A percentile compares a stretch with the other conserved stretches of the same genome.
These are phyloP conservation scores for Chaetops frenatus DNA, from an alignment of 2,113 vertebrate genomes.

Conservation along the genomic window DNA sequence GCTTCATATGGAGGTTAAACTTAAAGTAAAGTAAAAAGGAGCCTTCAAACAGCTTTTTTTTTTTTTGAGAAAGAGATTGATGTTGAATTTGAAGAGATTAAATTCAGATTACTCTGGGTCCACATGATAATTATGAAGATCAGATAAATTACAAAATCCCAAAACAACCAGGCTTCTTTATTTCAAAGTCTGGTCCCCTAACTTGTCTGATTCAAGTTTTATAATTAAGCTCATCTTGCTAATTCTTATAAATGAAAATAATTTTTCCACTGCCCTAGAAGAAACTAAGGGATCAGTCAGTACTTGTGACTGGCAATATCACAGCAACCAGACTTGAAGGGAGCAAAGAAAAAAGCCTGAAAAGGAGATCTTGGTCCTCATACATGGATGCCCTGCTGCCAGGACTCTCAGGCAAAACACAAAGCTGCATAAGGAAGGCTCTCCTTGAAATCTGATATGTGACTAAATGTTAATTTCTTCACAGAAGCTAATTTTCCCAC, in stretches of 20 bases:
- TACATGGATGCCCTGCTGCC: too few relatives aligned
- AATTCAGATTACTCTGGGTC: not conserved
- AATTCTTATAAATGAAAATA: not conserved
- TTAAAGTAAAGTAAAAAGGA: constrained; percentile 3
- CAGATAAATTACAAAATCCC: constrained; percentile 2
- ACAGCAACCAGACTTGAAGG: not conserved
- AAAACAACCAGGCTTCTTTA: not conserved
- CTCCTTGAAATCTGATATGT: not conserved
- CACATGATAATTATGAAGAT: not conserved
- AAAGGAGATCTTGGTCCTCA: not conserved
- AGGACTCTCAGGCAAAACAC: not conserved
- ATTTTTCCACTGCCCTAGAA: not conserved
- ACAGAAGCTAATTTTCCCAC: not conserved
- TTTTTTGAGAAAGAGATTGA: not conserved
- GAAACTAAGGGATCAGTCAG: not conserved
- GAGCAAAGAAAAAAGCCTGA: not conserved
- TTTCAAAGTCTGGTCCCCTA: not conserved
- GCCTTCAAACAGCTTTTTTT: not conserved
- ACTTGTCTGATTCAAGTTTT: not conserved
- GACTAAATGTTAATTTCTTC: not conserved
- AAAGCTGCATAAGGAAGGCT: not conserved
- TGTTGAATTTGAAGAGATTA: constrained; percentile 6
- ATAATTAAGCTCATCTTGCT: not conserved
- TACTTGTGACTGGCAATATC: not conserved
- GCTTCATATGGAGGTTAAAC: not conserved